phyloP scores from a whole-genome alignment of 1,140 invertebrate species.

The Vanessa atalanta region DNA sequence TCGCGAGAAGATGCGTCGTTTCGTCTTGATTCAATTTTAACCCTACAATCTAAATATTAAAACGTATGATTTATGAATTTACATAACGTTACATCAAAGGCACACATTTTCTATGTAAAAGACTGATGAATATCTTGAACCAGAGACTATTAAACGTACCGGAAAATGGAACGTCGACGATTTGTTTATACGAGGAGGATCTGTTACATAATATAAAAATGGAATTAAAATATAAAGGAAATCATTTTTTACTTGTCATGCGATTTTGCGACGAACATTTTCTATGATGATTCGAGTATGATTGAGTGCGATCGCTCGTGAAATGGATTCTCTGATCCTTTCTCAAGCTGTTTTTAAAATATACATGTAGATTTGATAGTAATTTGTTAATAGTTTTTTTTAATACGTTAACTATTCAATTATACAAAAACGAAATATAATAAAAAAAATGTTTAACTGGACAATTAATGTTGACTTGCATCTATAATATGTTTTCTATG shows the following conservation, averaged over 20 bases:
- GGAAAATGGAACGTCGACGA: slow-evolving; percentile 12
- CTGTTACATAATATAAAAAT: slow-evolving; percentile 27
- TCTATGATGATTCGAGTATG: slow-evolving; percentile 59
- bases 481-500: too few relatives aligned
- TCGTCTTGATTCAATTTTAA: slow-evolving; percentile 40
- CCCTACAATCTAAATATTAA: slow-evolving; percentile 39
- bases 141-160: slow-evolving; percentile 11
- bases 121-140: slow-evolving; percentile 18
- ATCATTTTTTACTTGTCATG: slow-evolving; percentile 32
- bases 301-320: slow-evolving; percentile 69
- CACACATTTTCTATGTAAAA: slow-evolving; percentile 10
- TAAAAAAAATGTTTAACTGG: too few relatives aligned
- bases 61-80: slow-evolving; percentile 36
- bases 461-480: too few relatives aligned
- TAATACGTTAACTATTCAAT: too few relatives aligned
- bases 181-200: slow-evolving; percentile 2
- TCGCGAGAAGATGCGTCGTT: slow-evolving; percentile 35
- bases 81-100: slow-evolving; percentile 28
- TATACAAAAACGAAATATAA: too few relatives aligned
- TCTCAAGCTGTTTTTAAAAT: slow-evolving; percentile 46
- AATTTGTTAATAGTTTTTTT: neutral
- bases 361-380: slow-evolving; percentile 15
- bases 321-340: slow-evolving; percentile 68
- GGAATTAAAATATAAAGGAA: slow-evolving; percentile 37
- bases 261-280: slow-evolving; percentile 38